Conservation (phyloP, 2,888 invertebrate genomes). For the Parascotia fuliginaria region DNA sequence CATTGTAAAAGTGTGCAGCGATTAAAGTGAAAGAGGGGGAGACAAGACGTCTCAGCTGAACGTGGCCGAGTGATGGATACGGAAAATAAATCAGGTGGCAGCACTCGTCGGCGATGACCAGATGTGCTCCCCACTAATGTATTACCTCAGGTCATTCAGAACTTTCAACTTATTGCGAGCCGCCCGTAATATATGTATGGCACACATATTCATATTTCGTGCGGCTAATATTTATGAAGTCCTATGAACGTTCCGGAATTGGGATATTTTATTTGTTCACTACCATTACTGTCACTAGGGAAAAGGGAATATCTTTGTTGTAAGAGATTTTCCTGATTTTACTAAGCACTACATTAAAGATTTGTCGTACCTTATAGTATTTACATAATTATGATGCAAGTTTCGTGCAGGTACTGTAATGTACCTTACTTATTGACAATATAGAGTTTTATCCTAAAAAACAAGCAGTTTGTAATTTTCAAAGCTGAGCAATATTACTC, state of each 20-base stretch:
- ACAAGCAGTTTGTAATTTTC: too few relatives aligned
- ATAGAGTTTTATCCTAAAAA: too few relatives aligned
- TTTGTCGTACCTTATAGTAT: too few relatives aligned
- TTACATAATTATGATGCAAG: too few relatives aligned
- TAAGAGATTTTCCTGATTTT: too few relatives aligned
- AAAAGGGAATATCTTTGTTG: too few relatives aligned
- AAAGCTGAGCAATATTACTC: too few relatives aligned
- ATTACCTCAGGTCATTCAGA: slow-evolving; percentile 60
- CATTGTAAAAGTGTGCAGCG: slow-evolving; percentile 60
- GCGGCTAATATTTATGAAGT: slow-evolving; percentile 7
- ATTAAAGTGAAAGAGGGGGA: slow-evolving; percentile 62
- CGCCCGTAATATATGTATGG: slow-evolving; percentile 12
- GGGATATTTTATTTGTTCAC: too few relatives aligned
- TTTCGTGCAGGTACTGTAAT: too few relatives aligned
- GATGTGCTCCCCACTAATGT: slow-evolving; percentile 65
- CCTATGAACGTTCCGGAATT: neutral
- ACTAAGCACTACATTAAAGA: too few relatives aligned
- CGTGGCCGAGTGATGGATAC: slow-evolving; percentile 75
- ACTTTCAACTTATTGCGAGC: slow-evolving; percentile 52
- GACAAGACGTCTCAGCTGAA: slow-evolving; percentile 74
- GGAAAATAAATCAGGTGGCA: slow-evolving; percentile 78
- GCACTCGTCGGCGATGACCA: slow-evolving; percentile 70
- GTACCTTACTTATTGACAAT: too few relatives aligned
- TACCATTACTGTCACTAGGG: too few relatives aligned
- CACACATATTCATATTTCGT: slow-evolving; percentile 2